A percentile compares a stretch with the other conserved stretches of the same genome.
These are phyloP conservation scores for Myripristis murdjan DNA, from an alignment of 2,797 vertebrate genomes.

Conservation along the genomic window DNA sequence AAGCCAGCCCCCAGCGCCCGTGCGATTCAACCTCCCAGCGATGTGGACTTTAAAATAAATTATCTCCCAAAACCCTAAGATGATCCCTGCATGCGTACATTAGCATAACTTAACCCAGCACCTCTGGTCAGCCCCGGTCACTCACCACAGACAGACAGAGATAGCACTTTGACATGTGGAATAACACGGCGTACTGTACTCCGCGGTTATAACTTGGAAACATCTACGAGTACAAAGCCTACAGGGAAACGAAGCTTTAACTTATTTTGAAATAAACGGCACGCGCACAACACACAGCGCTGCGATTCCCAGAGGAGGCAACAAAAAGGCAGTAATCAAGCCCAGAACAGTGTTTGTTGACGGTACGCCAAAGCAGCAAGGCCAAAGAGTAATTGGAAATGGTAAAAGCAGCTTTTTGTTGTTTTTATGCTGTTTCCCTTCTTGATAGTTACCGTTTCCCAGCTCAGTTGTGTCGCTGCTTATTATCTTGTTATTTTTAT, in stretches of 20 bases:
- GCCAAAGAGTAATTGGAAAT: too few species aligned
- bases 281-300: too few species aligned
- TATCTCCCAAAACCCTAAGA: constrained; percentile 69
- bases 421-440: too few species aligned
- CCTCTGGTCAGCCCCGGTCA: constrained; percentile 71
- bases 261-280: too few species aligned
- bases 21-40: constrained; percentile 55
- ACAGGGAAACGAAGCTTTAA: neutral
- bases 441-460: too few species aligned
- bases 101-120: constrained; percentile 72
- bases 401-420: too few species aligned
- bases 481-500: too few species aligned
- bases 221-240: neutral
- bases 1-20: constrained; percentile 32
- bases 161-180: constrained; percentile 26
- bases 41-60: constrained; percentile 64
- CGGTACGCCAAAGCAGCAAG: neutral
- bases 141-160: constrained; percentile 33
- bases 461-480: too few species aligned
- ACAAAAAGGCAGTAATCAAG: neutral
- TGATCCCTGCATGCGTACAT: constrained; percentile 61
- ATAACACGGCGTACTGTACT: constrained; percentile 7
- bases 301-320: too few species aligned
- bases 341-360: constrained; percentile 19
- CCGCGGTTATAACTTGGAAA: constrained; percentile 23